Evolutionary conservation across 2,113 vertebrate species (phyloP).

Genomic region (Sinocyclocheilus anophthalmus): DNA sequence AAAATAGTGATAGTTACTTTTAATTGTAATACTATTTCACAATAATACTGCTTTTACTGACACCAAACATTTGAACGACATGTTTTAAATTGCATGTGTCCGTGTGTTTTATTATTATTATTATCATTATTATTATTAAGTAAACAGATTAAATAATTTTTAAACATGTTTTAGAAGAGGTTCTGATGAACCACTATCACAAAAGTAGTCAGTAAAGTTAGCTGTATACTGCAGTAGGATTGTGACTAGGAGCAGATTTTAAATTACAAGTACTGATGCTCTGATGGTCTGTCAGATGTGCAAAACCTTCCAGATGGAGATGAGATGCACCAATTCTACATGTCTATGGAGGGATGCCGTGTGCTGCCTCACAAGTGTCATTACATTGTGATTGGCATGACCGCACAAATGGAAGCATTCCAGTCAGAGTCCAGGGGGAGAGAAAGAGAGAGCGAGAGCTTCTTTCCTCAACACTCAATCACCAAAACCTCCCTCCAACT

Average conservation of each 20-base stretch:
- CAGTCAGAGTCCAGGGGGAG: conserved; percentile 20
- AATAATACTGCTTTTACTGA: not conserved
- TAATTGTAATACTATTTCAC: not conserved
- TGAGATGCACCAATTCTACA: not conserved
- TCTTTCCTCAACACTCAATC: conserved; percentile 22
- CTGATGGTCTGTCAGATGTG: not conserved
- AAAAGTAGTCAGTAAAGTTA: not conserved
- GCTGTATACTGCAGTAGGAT: not conserved
- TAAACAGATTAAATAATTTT: too few relatives aligned
- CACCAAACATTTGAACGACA: not conserved
- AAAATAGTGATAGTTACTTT: not conserved
- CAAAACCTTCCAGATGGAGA: not conserved
- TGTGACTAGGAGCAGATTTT: not conserved
- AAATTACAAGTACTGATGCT: not conserved
- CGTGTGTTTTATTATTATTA: too few relatives aligned
- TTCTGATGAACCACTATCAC: not conserved
- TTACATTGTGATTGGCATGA: conserved; percentile 43
- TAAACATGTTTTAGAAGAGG: not conserved
- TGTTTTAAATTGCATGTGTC: too few relatives aligned
- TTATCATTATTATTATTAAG: too few relatives aligned
- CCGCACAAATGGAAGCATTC: conserved; percentile 48
- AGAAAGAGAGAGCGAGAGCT: conserved; percentile 8
- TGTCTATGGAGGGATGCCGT: not conserved
- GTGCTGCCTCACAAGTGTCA: conserved; percentile 27
- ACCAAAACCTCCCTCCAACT: conserved; percentile 23